Base-by-base conservation (phyloP, 2,113 vertebrate genomes). In the Corythornis madagascariensis region DNA sequence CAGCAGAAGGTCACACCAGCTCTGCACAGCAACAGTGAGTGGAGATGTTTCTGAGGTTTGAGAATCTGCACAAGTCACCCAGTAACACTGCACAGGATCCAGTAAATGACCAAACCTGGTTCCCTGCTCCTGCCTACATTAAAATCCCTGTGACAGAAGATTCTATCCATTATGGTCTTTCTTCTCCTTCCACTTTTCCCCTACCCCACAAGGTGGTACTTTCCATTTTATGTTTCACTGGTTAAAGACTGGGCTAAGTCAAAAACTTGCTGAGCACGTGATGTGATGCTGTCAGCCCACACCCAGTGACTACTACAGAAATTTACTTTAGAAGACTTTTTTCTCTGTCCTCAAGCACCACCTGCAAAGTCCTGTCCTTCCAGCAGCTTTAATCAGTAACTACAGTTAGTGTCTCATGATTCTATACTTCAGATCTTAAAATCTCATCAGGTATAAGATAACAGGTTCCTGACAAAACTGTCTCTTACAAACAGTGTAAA, bases 91-190 rank as follows among this genome's bases (percentile, higher is more conserved):
- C 80, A 84, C 6, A 6, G 31, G 47, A 71, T 25, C 7, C 11
- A 28, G 2, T 53, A 50, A 56, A 16, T 15, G n/a, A 56, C 33
- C 69, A 67, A 31, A 67, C 18, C 48, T 21, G 10, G 33, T 10
- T 5, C 33, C 21, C 48, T 83, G n/a, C 66, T 69, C 43, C 76
- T 73, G 43, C 26, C 21, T 40, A 11, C 2, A 0, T 31, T 28
- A 88, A 76, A 35, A 57, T 48, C 75, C 42, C 69, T 35, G n/a
- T 5, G n/a, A 78, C 16, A 40, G 4, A 59, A 59, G 12, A 48
- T 74, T 57, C 0, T 29, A 29, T 12, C 45, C 33, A 6, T 43
- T 38, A 42, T 1, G 1, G 21, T 11, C 31, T 31, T 19, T 55
- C 29, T 52, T 90, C 45, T 86, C 31, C 43, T 42, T 64, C 74